Percentiles rank a stretch among this genome's conserved stretches.
Conservation (phyloP, 2,888 invertebrate genomes). For the Melinopterus prodromus region DNA sequence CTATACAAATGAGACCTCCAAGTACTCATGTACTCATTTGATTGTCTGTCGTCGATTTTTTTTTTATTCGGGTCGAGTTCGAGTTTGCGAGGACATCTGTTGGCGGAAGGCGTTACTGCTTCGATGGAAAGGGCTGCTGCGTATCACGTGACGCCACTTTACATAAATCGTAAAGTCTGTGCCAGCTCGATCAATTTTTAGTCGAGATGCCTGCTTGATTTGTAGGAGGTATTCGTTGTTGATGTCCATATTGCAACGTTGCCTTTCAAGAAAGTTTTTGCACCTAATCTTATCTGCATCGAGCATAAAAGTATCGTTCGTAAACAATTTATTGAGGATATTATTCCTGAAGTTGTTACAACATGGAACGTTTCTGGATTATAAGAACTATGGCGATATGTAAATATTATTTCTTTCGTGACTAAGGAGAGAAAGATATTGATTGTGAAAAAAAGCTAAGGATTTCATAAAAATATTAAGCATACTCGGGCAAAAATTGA, state of each 20-base stretch:
- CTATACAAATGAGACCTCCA: neutral
- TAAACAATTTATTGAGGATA: neutral
- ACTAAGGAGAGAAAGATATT: no score
- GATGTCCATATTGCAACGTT: neutral
- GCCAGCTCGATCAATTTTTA: neutral
- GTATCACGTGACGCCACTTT: neutral
- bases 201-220: neutral
- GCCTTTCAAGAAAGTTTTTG: neutral
- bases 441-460: no score
- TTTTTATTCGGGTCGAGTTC: neutral
- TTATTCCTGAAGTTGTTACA: neutral
- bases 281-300: neutral
- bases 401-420: neutral
- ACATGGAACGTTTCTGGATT: neutral
- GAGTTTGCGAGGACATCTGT: neutral
- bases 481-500: no score
- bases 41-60: neutral
- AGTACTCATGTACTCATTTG: neutral
- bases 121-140: slow-evolving; percentile 4
- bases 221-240: neutral
- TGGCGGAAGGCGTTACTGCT: neutral
- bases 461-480: no score
- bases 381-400: neutral
- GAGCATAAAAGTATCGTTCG: neutral
- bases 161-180: neutral